These are phyloP conservation scores for Apodemus sylvaticus DNA, from an alignment of 2,113 vertebrate species.

Conservation along the genomic window DNA sequence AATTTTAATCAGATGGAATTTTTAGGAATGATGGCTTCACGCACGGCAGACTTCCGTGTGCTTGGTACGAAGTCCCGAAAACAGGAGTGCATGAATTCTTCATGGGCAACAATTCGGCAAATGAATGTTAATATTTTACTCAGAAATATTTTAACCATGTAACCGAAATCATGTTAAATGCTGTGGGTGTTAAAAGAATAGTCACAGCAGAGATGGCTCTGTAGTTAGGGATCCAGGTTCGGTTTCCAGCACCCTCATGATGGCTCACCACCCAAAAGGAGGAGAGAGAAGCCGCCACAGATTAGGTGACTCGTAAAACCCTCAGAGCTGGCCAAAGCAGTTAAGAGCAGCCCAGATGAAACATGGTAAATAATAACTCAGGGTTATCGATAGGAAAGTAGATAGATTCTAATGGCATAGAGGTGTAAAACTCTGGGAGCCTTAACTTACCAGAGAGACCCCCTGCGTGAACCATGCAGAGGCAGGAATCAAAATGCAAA, in stretches of 20 bases:
- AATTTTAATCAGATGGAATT: slow-evolving; percentile 71
- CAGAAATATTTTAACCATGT: background rate
- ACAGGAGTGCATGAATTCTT: slow-evolving; percentile 4
- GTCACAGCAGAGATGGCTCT: background rate
- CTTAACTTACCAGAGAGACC: no score
- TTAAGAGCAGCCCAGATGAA: no score
- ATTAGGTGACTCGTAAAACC: no score
- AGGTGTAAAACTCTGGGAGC: no score
- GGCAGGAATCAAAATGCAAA: no score
- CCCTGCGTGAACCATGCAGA: no score
- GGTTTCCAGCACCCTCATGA: background rate
- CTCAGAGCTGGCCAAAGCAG: no score
- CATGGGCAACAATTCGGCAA: slow-evolving; percentile 35
- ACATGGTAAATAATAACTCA: no score
- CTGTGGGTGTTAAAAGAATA: background rate
- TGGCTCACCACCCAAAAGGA: background rate
- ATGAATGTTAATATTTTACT: slow-evolving; percentile 35
- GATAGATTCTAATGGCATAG: no score
- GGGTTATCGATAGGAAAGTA: no score
- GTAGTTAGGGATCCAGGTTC: background rate
- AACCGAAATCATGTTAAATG: background rate
- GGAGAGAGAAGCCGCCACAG: no score
- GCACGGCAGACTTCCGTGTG: slow-evolving; percentile 18
- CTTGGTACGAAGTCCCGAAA: slow-evolving; percentile 1
- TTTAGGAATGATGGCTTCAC: slow-evolving; percentile 57